Percentiles rank a stretch among this genome's conserved stretches.
Evolutionary conservation across 2,113 vertebrate species (phyloP).

Genomic region (Peromyscus maniculatus): DNA sequence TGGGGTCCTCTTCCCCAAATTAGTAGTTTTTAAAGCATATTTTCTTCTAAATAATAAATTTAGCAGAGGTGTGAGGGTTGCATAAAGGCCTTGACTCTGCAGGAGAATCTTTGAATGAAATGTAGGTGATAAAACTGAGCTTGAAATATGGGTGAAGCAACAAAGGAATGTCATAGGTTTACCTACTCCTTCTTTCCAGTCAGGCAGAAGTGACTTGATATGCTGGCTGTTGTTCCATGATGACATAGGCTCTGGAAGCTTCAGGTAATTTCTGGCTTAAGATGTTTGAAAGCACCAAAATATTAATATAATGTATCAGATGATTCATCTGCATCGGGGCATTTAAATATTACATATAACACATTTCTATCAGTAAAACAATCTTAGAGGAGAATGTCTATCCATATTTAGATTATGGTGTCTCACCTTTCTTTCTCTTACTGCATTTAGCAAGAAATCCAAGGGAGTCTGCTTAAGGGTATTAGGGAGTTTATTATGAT

Average conservation of each 20-base stretch:
- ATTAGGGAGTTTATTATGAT: no score
- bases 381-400: neutral
- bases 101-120: neutral
- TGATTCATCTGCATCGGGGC: neutral
- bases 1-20: neutral
- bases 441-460: no score
- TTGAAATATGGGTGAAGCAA: neutral
- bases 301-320: neutral
- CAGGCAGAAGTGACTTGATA: neutral
- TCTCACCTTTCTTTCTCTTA: neutral
- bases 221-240: neutral
- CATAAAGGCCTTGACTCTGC: neutral
- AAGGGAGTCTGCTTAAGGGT: no score
- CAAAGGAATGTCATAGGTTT: neutral
- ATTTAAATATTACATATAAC: neutral
- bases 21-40: neutral
- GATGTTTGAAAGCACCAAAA: neutral
- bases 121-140: neutral
- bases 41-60: neutral
- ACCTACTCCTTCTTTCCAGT: neutral
- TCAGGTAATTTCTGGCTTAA: neutral
- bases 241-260: neutral
- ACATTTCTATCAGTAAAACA: neutral
- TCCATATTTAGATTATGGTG: neutral
- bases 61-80: neutral